Percentiles rank a stretch among this genome's conserved stretches.
These are phyloP conservation scores for Romanomermis culicivorax DNA, from an alignment of 2,888 invertebrate genomes.

Conservation along the genomic window DNA sequence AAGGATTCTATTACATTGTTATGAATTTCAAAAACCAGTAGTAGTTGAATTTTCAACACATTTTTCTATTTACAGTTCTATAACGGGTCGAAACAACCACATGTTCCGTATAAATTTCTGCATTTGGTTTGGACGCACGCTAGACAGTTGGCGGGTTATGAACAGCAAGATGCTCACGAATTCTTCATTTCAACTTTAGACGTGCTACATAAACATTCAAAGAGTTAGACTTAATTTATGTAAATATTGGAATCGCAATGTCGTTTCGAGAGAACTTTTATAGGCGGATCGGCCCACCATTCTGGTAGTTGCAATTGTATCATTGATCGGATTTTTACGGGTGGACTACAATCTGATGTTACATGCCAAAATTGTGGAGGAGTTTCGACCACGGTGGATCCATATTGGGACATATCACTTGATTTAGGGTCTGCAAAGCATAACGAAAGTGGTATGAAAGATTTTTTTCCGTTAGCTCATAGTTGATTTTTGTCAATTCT, in stretches of 20 bases:
- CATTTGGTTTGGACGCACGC: slow-evolving; percentile 94
- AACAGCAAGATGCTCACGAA: slow-evolving; percentile 96
- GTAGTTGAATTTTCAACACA: too few species aligned
- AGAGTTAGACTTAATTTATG: slow-evolving; percentile 30
- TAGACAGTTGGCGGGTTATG: slow-evolving; percentile 73
- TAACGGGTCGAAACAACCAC: slow-evolving; percentile 62
- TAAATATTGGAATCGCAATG: too few species aligned
- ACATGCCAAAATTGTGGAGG: slow-evolving; percentile 79
- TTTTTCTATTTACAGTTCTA: slow-evolving; percentile 54
- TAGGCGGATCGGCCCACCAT: slow-evolving; percentile 7
- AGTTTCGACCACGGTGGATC: slow-evolving; percentile 79
- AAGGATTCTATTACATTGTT: too few species aligned
- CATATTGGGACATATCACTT: slow-evolving; percentile 89
- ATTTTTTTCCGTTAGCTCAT: neutral
- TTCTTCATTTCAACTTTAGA: slow-evolving; percentile 88
- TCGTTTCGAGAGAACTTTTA: too few species aligned
- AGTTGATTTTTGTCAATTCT: neutral
- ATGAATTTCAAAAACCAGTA: too few species aligned
- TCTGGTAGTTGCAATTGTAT: slow-evolving; percentile 58
- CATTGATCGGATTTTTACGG: slow-evolving; percentile 89
- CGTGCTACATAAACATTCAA: slow-evolving; percentile 63
- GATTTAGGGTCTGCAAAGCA: slow-evolving; percentile 44
- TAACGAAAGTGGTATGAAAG: neutral
- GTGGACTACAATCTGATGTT: slow-evolving; percentile 81
- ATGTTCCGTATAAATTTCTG: slow-evolving; percentile 65